Conservation (phyloP, 2,888 invertebrate genomes). For the Euplagia quadripunctaria region DNA sequence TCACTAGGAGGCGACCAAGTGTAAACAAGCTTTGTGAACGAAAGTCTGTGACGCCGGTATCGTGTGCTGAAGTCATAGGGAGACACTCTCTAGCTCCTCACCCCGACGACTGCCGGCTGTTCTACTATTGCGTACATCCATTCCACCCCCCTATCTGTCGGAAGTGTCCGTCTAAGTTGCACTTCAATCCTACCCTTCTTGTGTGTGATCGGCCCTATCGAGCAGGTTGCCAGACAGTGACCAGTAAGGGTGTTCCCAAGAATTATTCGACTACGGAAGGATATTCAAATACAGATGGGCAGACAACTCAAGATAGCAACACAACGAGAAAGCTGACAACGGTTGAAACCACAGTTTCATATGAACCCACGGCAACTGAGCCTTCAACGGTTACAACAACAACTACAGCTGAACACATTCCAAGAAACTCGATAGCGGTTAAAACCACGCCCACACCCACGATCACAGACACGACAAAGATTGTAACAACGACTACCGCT, state of each 20-base stretch:
- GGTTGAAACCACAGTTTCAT: no score
- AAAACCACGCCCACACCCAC: no score
- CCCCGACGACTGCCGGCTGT: slow-evolving; percentile 61
- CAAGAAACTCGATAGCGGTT: no score
- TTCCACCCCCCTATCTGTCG: slow-evolving; percentile 28
- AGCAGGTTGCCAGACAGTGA: slow-evolving; percentile 9
- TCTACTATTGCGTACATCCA: slow-evolving; percentile 58
- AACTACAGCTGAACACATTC: no score
- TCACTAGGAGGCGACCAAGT: neutral
- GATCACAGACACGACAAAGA: no score
- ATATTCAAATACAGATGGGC: no score
- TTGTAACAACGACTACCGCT: no score
- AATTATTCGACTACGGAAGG: no score
- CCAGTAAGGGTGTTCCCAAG: neutral
- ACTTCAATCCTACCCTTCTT: slow-evolving; percentile 14
- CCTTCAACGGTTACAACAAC: no score
- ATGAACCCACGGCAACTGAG: no score
- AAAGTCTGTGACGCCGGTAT: slow-evolving; percentile 43
- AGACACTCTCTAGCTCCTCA: slow-evolving; percentile 51
- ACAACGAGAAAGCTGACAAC: no score
- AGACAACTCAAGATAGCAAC: no score
- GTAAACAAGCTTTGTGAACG: slow-evolving; percentile 15
- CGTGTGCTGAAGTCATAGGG: slow-evolving; percentile 36
- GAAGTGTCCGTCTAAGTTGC: slow-evolving; percentile 3
- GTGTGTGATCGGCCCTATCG: slow-evolving; percentile 24